These are phyloP conservation scores for Thaumetopoea pityocampa DNA, from an alignment of 1,140 invertebrate species.

Conservation along the genomic window DNA sequence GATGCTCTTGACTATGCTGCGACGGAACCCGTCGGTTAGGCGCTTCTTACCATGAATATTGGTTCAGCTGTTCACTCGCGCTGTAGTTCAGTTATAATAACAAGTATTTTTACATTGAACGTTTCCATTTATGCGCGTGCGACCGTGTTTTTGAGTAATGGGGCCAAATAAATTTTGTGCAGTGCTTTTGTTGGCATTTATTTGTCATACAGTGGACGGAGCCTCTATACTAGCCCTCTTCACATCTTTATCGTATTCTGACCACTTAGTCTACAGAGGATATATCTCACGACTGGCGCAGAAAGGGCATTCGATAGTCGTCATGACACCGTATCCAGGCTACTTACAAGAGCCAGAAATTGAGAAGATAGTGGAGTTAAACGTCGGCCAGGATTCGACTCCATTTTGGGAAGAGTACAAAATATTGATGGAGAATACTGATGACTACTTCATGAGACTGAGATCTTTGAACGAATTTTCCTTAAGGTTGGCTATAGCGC, in stretches of 20 bases:
- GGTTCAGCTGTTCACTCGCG: background rate
- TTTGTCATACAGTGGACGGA: slow-evolving; percentile 31
- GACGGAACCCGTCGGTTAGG: too few relatives aligned
- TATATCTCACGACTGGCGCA: slow-evolving; percentile 47
- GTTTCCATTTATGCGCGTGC: background rate
- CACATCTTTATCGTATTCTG: slow-evolving; percentile 58
- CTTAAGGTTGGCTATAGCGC: slow-evolving; percentile 52
- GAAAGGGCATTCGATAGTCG: slow-evolving; percentile 46
- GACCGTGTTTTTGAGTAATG: slow-evolving; percentile 24
- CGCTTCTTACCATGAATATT: too few relatives aligned
- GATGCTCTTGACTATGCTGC: too few relatives aligned
- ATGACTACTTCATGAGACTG: slow-evolving; percentile 48
- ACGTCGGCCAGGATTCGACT: slow-evolving; percentile 48
- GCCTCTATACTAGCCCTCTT: slow-evolving; percentile 60
- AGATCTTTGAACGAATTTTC: slow-evolving; percentile 44
- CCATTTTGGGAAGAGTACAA: slow-evolving; percentile 51
- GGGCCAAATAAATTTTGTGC: slow-evolving; percentile 22
- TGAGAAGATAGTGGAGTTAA: slow-evolving; percentile 51
- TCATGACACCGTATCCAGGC: slow-evolving; percentile 68
- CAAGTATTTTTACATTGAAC: slow-evolving; percentile 1
- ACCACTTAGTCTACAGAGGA: slow-evolving; percentile 56
- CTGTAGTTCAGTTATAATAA: background rate
- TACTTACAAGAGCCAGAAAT: slow-evolving; percentile 45
- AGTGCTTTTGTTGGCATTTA: slow-evolving; percentile 31
- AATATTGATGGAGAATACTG: slow-evolving; percentile 39